These are phyloP conservation scores for Sanderia malayensis DNA, from an alignment of 30 jellyfish, hydroid and myxozoan genomes.

Conservation along the genomic window DNA sequence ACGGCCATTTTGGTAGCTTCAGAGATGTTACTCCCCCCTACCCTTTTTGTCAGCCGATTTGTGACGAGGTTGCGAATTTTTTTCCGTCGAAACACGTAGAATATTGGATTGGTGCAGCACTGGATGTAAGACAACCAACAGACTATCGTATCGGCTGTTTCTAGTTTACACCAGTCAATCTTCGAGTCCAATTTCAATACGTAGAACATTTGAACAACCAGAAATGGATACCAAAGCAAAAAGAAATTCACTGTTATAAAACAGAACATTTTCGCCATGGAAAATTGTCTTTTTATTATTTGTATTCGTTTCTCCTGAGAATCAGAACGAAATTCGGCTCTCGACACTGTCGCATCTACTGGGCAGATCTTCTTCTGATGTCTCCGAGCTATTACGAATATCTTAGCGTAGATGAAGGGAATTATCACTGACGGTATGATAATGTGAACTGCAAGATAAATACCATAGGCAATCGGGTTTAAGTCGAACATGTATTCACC, in stretches of 20 bases:
- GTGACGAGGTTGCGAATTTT: constrained; percentile 27
- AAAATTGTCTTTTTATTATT: constrained; percentile 20
- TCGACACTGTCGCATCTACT: neutral
- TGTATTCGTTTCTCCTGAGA: too few species aligned
- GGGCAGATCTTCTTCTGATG: constrained; percentile 40
- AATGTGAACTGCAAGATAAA: constrained; percentile 35
- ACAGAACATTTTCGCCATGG: constrained; percentile 52
- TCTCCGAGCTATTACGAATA: constrained; percentile 44
- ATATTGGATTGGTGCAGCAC: constrained; percentile 61
- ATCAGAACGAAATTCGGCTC: too few species aligned
- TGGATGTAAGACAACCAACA: constrained; percentile 70
- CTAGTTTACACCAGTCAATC: constrained; percentile 57
- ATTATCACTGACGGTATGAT: constrained; percentile 33
- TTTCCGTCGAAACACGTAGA: constrained; percentile 44
- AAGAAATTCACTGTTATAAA: constrained; percentile 49
- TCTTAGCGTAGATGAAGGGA: constrained; percentile 23
- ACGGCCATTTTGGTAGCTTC: neutral
- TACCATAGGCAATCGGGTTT: constrained; percentile 33
- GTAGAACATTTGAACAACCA: constrained; percentile 39
- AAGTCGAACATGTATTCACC: constrained; percentile 49
- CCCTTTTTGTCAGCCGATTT: constrained; percentile 5
- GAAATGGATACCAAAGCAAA: constrained; percentile 65
- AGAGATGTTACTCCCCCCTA: neutral
- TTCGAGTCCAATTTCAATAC: constrained; percentile 28
- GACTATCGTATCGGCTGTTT: constrained; percentile 62